phyloP scores from a whole-genome alignment of 2,888 invertebrate genomes.

The Halictus ligatus region DNA sequence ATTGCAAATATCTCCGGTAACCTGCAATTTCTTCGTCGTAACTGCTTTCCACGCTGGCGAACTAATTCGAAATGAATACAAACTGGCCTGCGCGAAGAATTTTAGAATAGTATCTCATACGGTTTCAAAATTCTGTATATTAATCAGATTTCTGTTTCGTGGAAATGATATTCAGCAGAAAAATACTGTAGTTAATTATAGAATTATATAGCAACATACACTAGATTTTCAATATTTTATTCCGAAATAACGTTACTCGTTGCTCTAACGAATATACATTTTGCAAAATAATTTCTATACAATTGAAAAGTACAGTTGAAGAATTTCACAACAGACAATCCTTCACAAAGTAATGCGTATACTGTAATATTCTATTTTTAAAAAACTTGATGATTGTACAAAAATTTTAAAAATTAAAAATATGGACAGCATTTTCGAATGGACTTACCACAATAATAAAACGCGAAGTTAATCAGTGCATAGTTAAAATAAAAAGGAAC shows the following conservation, averaged over 20 bases:
- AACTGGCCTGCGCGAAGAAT: not conserved
- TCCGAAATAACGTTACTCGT: not conserved
- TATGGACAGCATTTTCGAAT: not conserved
- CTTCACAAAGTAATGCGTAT: too few relatives aligned
- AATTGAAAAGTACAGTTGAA: too few relatives aligned
- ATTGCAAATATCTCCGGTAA: slow-evolving; percentile 21
- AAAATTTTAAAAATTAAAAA: too few relatives aligned
- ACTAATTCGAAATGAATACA: not conserved
- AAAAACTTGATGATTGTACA: too few relatives aligned
- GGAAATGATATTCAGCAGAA: not conserved
- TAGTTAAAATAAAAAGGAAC: not conserved
- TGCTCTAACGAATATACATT: not conserved
- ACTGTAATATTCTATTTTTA: too few relatives aligned
- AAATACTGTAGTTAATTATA: not conserved
- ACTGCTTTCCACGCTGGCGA: not conserved
- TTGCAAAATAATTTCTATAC: too few relatives aligned
- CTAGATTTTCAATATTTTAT: too few relatives aligned
- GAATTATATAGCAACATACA: not conserved
- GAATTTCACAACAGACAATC: too few relatives aligned
- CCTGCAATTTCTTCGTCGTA: not conserved
- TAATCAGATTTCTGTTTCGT: not conserved
- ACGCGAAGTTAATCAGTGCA: not conserved
- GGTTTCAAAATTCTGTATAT: not conserved
- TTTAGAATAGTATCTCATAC: not conserved
- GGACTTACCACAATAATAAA: not conserved